Evolutionary conservation across 2,797 vertebrate genomes (phyloP).

Genomic region (Otus scops): DNA sequence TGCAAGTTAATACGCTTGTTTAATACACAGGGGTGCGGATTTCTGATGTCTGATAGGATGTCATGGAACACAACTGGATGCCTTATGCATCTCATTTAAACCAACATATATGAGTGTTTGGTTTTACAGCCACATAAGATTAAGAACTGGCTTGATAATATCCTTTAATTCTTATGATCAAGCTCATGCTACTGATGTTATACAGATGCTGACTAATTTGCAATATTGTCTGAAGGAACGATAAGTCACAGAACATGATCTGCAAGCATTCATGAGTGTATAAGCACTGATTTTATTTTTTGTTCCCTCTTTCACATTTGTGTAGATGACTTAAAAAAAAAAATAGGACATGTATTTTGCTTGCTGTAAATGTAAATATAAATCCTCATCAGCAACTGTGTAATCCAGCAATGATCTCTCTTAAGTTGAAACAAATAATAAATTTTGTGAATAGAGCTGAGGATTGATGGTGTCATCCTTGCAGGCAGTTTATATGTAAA

Average conservation of each 20-base stretch:
- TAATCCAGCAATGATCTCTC: slow-evolving; percentile 35
- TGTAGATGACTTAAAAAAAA: background rate
- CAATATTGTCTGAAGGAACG: slow-evolving; percentile 28
- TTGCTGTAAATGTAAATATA: slow-evolving; percentile 53
- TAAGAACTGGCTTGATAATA: background rate
- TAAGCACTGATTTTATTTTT: background rate
- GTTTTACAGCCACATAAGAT: background rate
- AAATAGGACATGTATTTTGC: background rate
- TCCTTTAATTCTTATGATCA: slow-evolving; percentile 8
- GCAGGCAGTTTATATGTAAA: slow-evolving; percentile 40
- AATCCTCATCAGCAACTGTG: slow-evolving; percentile 50
- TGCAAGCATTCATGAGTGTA: background rate
- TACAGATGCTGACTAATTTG: slow-evolving; percentile 48
- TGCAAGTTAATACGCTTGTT: background rate
- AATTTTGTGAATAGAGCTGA: slow-evolving; percentile 9
- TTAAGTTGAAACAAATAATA: slow-evolving; percentile 49
- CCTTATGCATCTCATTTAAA: background rate
- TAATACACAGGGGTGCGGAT: background rate
- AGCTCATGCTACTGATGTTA: background rate
- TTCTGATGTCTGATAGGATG: background rate
- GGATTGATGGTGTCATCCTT: slow-evolving; percentile 56
- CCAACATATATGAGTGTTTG: background rate
- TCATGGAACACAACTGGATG: background rate
- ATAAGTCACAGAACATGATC: background rate
- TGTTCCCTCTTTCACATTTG: background rate